Evolutionary conservation across 37 sponge, comb jelly and placozoan species (phyloP).

Genomic region (Eunapius fragilis): DNA sequence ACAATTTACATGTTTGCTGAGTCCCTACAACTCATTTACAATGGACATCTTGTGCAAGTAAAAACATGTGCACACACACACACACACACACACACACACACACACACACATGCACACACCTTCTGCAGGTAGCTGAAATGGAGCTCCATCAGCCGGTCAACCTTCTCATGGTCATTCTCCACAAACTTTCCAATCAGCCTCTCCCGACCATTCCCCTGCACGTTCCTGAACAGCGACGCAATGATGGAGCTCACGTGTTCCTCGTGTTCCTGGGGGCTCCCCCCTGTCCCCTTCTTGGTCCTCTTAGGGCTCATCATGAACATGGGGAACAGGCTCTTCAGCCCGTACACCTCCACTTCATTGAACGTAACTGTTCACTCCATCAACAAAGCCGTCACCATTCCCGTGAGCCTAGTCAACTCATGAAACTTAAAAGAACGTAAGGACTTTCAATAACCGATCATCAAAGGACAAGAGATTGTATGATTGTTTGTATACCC

Average conservation of each 20-base stretch:
- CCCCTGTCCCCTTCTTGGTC: constrained; percentile 47
- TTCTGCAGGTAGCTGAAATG: constrained; percentile 79
- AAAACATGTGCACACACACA: too few species aligned
- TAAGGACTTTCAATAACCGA: too few species aligned
- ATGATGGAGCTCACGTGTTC: constrained; percentile 96
- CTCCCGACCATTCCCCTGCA: constrained; percentile 37
- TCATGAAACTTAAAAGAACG: too few species aligned
- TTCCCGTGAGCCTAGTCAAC: too few species aligned
- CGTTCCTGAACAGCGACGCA: constrained; percentile 80
- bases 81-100: too few species aligned
- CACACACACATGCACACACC: constrained; percentile 10
- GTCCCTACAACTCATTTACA: too few species aligned
- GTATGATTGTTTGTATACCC: too few species aligned
- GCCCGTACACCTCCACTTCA: constrained; percentile 93
- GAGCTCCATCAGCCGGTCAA: constrained; percentile 93
- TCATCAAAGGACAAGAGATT: too few species aligned
- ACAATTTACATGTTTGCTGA: too few species aligned
- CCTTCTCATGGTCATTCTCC: constrained; percentile 94
- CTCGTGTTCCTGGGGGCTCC: constrained; percentile 75
- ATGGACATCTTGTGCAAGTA: too few species aligned
- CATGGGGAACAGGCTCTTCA: constrained; percentile 88
- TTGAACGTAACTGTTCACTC: too few species aligned
- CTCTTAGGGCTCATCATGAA: constrained; percentile 92
- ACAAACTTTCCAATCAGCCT: constrained; percentile 87
- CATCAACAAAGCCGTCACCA: too few species aligned